These are phyloP conservation scores for Bombus turneri DNA, from an alignment of 1,140 invertebrate genomes.

Conservation along the genomic window DNA sequence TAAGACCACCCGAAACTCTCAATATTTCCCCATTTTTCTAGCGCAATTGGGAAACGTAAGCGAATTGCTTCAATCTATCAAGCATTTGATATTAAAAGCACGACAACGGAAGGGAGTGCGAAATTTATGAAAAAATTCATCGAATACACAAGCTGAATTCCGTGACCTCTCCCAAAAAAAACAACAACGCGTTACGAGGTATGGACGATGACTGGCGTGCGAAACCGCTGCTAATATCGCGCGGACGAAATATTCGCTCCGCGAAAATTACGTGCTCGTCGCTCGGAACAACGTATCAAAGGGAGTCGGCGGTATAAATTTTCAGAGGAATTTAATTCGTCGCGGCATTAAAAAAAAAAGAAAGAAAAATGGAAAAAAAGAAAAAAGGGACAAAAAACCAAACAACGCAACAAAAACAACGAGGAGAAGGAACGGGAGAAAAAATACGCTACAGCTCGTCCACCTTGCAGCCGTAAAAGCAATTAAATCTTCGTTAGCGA, in stretches of 20 bases:
- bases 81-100: not conserved
- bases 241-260: conserved; percentile 21
- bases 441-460: not conserved
- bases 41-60: too few relatives aligned
- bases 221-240: conserved; percentile 41
- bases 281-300: conserved; percentile 35
- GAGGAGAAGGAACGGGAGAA: not conserved
- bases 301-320: conserved; percentile 44
- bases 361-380: too few relatives aligned
- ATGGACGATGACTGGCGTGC: conserved; percentile 26
- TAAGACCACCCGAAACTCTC: not conserved
- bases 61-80: not conserved
- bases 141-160: not conserved
- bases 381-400: not conserved
- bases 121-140: conserved; percentile 8
- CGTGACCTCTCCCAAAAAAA: not conserved
- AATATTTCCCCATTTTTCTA: not conserved
- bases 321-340: conserved; percentile 50
- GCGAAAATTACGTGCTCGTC: conserved; percentile 42
- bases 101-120: not conserved
- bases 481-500: conserved; percentile 47
- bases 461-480: conserved; percentile 12
- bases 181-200: not conserved
- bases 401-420: not conserved
- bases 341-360: not conserved